Evolutionary conservation across 2,113 vertebrate genomes (phyloP), one percentile per base, ranked within the genome.

Genomic region (Otolemur garnettii): DNA sequence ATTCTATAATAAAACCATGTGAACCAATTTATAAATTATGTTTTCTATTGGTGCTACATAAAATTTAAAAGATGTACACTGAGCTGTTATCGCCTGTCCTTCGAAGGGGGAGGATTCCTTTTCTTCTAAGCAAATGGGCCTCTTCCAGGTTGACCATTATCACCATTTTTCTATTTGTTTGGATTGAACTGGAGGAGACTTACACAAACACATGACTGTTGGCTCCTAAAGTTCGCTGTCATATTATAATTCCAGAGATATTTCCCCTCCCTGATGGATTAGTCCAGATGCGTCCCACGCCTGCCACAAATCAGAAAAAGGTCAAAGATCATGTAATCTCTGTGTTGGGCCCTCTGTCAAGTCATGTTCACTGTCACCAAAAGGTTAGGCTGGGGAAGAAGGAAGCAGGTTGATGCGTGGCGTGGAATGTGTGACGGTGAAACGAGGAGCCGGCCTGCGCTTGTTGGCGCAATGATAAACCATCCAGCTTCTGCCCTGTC

Each of bases 321-420:
- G 93, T 94, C 75, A 91, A 95, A 97, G 91, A 92, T 87, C 93
- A 62, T 89, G 80, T 90, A 86, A 97, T 95, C 95, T 64, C 68
- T 69, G 33, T 94, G 91, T 42, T 60, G 35, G 17, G 7, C 75
- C 55, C 30, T 69, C 80, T 64, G 2, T 87, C 87, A 62, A 30
- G 80, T 89, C 86, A 68, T 97, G 66, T 22, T 68, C 45, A 68
- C 33, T 12, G 69, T 59, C 14, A 14, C 45, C 15, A 50, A 97
- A 15, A 26, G 42, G 68, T 96, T 15, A 79, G 75, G 30, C 38
- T 68, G 21, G 64, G 5, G 35, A 86, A 7, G 59, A 30, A 7
- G 18, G 88, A 64, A 92, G 15, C 1, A 62, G 84, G 71, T 64
- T 96, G 93, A 96, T 82, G 87, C 68, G 30, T 6, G 55, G 53